A percentile compares a stretch with the other conserved stretches of the same genome.
Evolutionary conservation across 2,888 invertebrate species (phyloP).

Genomic region (Auanema sp.): DNA sequence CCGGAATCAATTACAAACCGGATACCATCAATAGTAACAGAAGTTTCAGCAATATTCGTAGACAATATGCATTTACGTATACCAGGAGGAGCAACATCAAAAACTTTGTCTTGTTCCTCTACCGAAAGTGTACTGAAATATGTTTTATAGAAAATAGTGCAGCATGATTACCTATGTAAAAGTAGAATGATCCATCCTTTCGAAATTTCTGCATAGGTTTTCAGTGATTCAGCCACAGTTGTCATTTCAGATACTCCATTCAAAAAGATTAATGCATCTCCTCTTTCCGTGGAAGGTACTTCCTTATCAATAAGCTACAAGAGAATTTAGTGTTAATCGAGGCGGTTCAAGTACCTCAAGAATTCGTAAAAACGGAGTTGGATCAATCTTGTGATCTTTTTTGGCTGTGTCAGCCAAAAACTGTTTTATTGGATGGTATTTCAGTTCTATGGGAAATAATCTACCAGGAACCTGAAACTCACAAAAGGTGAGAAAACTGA

Average conservation of each 20-base stretch:
- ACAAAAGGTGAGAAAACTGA: background rate
- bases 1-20: conserved; percentile 96
- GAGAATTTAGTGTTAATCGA: background rate
- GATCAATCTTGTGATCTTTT: conserved; percentile 78
- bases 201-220: conserved; percentile 78
- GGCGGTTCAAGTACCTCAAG: conserved; percentile 72
- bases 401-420: conserved; percentile 67
- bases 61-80: conserved; percentile 93
- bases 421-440: conserved; percentile 76
- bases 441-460: conserved; percentile 85
- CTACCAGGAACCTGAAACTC: conserved; percentile 82
- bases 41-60: conserved; percentile 98
- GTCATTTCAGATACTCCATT: conserved; percentile 72
- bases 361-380: conserved; percentile 87
- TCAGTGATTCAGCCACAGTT: conserved; percentile 60
- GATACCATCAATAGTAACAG: conserved; percentile 95
- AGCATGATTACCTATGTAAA: conserved; percentile 72
- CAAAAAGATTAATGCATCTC: conserved; percentile 90
- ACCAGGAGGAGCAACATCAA: conserved; percentile 91
- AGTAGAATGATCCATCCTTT: conserved; percentile 88
- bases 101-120: conserved; percentile 92
- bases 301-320: conserved; percentile 80
- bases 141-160: background rate
- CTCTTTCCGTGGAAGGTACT: conserved; percentile 81
- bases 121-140: conserved; percentile 79